These are phyloP conservation scores for Saimiri boliviensis DNA, from an alignment of 2,113 vertebrate species.

Conservation along the genomic window DNA sequence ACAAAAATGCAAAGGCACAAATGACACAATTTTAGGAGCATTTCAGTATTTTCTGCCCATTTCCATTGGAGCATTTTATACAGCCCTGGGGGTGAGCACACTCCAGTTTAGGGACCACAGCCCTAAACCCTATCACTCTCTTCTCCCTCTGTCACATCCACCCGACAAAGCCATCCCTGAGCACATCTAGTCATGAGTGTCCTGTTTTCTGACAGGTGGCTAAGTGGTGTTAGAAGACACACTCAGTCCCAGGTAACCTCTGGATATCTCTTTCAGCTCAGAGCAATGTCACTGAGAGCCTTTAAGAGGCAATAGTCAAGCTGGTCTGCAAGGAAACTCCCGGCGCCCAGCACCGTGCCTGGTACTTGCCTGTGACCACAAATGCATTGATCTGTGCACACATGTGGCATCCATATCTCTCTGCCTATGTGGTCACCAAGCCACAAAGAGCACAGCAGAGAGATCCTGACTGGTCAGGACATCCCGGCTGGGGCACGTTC, in stretches of 20 bases:
- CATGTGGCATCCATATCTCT: rapidly evolving
- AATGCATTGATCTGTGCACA: background rate
- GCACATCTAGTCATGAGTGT: background rate
- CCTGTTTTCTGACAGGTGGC: background rate
- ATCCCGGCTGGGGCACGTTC: rapidly evolving
- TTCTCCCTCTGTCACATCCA: background rate
- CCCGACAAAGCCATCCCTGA: background rate
- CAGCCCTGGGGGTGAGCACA: background rate
- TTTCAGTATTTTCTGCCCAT: background rate
- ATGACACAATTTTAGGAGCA: background rate
- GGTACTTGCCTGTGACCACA: background rate
- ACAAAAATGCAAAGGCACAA: background rate
- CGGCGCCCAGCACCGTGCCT: background rate
- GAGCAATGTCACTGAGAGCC: background rate
- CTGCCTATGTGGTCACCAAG: background rate
- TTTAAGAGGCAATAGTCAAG: background rate
- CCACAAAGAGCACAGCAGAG: background rate
- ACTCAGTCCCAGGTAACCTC: background rate
- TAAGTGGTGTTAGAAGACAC: background rate
- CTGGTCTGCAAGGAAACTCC: background rate
- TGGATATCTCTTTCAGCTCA: background rate
- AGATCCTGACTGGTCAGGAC: background rate
- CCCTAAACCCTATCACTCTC: background rate
- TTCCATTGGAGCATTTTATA: background rate
- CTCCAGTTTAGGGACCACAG: background rate